Base-by-base conservation (phyloP, 1,140 invertebrate genomes). In the Heliconius hermathena region DNA sequence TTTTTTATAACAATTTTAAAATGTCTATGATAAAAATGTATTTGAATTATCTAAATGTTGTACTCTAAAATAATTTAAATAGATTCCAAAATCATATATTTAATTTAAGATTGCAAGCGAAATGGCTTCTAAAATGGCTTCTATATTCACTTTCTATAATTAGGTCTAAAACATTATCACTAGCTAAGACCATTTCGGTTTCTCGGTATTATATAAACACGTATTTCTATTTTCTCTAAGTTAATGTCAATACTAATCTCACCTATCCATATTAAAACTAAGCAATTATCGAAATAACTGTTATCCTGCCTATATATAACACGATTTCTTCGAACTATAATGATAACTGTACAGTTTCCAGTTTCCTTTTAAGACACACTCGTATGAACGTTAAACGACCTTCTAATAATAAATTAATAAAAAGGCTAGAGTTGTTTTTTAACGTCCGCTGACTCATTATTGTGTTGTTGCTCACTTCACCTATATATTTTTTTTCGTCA, bases 311-410 rank as follows among this genome's bases (percentile, higher is more conserved):
- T 66, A 66, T 66, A 66, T 66, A 66, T 66, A 66, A 66, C 26
- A 66, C 60, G 60, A 66, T 66, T 66, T 66, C 60, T 66, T 66
- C 60, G 60, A 66, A 66, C 60, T 66, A 66, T 66, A 66, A 66
- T 66, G 60, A 66, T 66, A 66, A 66, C 60, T 66, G 60, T 66
- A 66, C 60, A 66, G 60, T 29, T 66, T 66, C 60, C 22, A 66
- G 60, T 66, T 66, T 66, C 60, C 60, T 66, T 66, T 66, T 66
- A 66, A 66, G 60, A 66, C 60, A 66, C 13, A 66, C 60, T 66
- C 22, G 60, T 29, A 66, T 29, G 60, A 26, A 66, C 60, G 60
- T 66, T 66, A 66, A 66, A 29, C 26, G 60, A 66, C 60, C 60
- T 66, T 66, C 60, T 66, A 66, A 66, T 66, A 66, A 66, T 66